Conservation (phyloP, 2,888 invertebrate genomes). For the Pteria penguin region DNA sequence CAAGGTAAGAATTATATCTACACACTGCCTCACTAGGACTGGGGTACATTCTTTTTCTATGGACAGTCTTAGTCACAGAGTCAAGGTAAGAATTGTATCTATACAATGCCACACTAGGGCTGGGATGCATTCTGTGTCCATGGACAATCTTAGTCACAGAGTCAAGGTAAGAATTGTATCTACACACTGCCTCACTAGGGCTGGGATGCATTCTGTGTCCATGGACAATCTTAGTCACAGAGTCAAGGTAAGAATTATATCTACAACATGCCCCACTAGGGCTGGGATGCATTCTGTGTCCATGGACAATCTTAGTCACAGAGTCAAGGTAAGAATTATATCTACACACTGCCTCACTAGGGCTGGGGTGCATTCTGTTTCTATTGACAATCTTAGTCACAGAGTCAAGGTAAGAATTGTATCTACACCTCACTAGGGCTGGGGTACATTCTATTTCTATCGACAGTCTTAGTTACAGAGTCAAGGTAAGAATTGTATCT, state of each 20-base stretch:
- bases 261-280: conserved; percentile 94
- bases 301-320: conserved; percentile 84
- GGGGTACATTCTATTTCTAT: conserved; percentile 87
- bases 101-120: conserved; percentile 95
- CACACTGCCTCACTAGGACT: conserved; percentile 94
- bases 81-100: conserved; percentile 81
- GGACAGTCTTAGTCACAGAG: conserved; percentile 84
- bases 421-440: conserved; percentile 93
- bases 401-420: conserved; percentile 82
- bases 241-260: conserved; percentile 81
- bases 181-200: conserved; percentile 95
- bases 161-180: conserved; percentile 81
- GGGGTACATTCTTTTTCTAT: conserved; percentile 87
- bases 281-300: conserved; percentile 88
- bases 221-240: conserved; percentile 85
- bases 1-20: no score
- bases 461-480: conserved; percentile 84
- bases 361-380: conserved; percentile 87
- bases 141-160: conserved; percentile 84
- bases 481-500: no score
- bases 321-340: conserved; percentile 82
- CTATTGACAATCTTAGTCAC: conserved; percentile 85
- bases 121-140: conserved; percentile 86
- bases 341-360: conserved; percentile 95
- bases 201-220: conserved; percentile 87